Evolutionary conservation across 2,113 vertebrate genomes (phyloP).

Genomic region (Brachionichthys hirsutus): DNA sequence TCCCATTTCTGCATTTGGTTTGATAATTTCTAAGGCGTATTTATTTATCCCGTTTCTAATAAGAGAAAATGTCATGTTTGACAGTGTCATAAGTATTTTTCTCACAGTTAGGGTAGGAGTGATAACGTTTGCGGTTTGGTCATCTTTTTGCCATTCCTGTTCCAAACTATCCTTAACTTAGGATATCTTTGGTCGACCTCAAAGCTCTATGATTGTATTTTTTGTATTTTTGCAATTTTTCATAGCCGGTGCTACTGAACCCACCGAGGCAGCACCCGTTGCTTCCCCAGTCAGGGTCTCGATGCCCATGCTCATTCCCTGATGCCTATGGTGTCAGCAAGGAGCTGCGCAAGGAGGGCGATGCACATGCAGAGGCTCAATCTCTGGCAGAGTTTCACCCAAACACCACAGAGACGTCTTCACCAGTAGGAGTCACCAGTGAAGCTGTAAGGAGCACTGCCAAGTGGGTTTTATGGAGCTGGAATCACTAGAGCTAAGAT

Average conservation of each 20-base stretch:
- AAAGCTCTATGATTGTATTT: no score
- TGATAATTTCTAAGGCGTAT: no score
- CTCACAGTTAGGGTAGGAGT: background rate
- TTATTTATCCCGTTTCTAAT: no score
- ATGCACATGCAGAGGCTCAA: conserved; percentile 20
- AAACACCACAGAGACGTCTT: conserved; percentile 5
- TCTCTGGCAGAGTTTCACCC: conserved; percentile 26
- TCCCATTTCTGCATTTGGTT: no score
- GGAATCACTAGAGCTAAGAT: conserved; percentile 8
- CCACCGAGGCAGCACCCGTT: background rate
- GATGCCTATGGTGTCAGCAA: conserved; percentile 29
- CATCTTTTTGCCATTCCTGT: background rate
- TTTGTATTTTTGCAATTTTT: no score
- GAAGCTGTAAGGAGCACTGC: conserved; percentile 13
- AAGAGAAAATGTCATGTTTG: no score
- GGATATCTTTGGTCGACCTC: no score
- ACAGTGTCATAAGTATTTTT: no score
- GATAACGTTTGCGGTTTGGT: no score
- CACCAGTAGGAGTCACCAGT: conserved; percentile 26
- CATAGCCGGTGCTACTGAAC: no score
- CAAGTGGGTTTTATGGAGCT: conserved; percentile 19
- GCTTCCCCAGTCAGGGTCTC: conserved; percentile 27
- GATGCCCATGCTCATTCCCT: conserved; percentile 17
- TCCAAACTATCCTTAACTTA: no score
- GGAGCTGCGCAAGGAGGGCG: conserved; percentile 14